Conservation (phyloP, 2,888 invertebrate species). For the Orthosia cruda region DNA sequence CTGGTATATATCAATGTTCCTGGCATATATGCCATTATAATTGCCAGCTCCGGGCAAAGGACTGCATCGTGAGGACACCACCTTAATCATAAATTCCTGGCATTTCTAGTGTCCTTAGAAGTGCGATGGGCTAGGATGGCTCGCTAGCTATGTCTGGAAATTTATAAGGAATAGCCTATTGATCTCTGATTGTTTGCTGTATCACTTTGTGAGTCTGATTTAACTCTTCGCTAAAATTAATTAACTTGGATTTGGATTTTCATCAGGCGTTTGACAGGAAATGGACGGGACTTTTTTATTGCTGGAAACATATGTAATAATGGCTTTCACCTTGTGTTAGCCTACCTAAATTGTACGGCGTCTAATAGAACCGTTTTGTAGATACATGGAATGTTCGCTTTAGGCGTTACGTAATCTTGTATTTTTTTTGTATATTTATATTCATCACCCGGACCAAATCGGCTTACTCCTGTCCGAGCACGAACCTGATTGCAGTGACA, state of each 20-base stretch:
- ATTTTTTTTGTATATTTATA: background rate
- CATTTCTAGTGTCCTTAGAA: conserved; percentile 23
- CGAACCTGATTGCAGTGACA: too few relatives aligned
- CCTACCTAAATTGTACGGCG: background rate
- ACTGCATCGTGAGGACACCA: conserved; percentile 55
- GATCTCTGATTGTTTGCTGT: background rate
- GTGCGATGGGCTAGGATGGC: background rate
- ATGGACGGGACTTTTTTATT: background rate
- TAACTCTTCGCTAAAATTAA: too few relatives aligned
- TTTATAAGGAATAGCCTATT: background rate
- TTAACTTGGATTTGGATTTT: too few relatives aligned
- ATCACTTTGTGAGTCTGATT: too few relatives aligned
- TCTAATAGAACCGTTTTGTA: background rate
- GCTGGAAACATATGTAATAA: background rate
- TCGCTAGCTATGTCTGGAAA: background rate
- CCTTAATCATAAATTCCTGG: conserved; percentile 53
- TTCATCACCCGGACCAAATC: too few relatives aligned
- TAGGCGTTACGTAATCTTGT: background rate
- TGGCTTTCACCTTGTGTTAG: background rate
- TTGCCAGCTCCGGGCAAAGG: conserved; percentile 32
- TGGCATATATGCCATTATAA: conserved; percentile 31
- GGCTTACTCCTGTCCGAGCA: too few relatives aligned
- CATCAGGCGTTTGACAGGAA: background rate
- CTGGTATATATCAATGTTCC: conserved; percentile 28
- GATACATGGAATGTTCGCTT: background rate